Conservation (phyloP, 2,113 vertebrate species). For the Merops nubicus region DNA sequence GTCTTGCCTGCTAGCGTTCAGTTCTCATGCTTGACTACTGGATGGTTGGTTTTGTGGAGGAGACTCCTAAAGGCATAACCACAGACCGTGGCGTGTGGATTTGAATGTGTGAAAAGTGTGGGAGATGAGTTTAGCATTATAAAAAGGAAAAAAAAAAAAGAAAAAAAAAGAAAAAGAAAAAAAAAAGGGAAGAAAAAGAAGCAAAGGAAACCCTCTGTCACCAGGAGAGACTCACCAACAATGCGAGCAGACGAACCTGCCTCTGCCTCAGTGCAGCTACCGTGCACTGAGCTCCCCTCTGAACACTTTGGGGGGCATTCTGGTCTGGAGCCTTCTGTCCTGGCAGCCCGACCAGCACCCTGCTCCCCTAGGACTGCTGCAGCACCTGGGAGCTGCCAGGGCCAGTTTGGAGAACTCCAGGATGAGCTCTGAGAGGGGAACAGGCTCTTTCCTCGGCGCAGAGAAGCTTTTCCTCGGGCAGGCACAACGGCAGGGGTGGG, state of each 20-base stretch:
- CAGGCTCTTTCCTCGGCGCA: neutral
- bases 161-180: neutral
- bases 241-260: neutral
- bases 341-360: neutral
- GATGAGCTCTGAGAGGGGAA: neutral
- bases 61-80: neutral
- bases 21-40: conserved; percentile 48
- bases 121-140: neutral
- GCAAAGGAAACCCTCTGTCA: neutral
- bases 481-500: neutral
- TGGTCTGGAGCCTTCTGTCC: neutral
- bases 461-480: neutral
- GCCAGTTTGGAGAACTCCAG: neutral
- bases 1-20: neutral
- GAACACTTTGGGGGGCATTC: neutral
- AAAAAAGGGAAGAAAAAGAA: neutral
- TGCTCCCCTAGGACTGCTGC: neutral
- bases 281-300: neutral
- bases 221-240: neutral
- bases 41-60: conserved; percentile 19
- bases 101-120: neutral
- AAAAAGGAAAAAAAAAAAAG: neutral
- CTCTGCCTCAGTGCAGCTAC: neutral
- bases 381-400: neutral
- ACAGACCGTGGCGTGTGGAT: neutral